These are phyloP conservation scores for Falco columbarius DNA, from an alignment of 2,797 vertebrate genomes.

Conservation along the genomic window DNA sequence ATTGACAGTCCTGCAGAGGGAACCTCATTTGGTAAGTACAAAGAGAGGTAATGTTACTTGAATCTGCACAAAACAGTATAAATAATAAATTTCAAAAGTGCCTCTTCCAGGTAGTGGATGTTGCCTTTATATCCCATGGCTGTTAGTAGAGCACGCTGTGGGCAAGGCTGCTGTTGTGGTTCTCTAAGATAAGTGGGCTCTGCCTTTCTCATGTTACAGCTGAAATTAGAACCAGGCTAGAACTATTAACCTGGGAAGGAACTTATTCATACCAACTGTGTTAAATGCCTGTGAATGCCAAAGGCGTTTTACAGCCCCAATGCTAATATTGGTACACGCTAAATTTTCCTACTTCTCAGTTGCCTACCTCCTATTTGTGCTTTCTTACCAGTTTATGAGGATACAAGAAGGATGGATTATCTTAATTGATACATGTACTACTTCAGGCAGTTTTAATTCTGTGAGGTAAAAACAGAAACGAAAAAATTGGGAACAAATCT, in stretches of 20 bases:
- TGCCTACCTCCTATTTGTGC: neutral
- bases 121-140: neutral
- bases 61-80: too few species aligned
- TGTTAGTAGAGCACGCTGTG: neutral
- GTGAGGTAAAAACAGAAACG: neutral
- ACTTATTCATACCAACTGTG: neutral
- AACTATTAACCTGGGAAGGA: neutral
- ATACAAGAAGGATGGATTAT: neutral
- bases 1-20: neutral
- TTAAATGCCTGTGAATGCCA: neutral
- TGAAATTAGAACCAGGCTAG: neutral
- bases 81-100: neutral
- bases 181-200: neutral
- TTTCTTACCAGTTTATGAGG: neutral
- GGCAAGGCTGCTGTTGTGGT: neutral
- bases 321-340: neutral
- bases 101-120: neutral
- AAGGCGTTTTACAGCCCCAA: neutral
- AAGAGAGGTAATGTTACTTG: neutral
- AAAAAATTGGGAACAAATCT: neutral
- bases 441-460: neutral
- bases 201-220: neutral
- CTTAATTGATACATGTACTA: neutral
- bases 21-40: slow-evolving; percentile 39
- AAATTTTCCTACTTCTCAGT: neutral